Conservation (phyloP, 1,140 invertebrate genomes). For the Philopotamus ludificatus region DNA sequence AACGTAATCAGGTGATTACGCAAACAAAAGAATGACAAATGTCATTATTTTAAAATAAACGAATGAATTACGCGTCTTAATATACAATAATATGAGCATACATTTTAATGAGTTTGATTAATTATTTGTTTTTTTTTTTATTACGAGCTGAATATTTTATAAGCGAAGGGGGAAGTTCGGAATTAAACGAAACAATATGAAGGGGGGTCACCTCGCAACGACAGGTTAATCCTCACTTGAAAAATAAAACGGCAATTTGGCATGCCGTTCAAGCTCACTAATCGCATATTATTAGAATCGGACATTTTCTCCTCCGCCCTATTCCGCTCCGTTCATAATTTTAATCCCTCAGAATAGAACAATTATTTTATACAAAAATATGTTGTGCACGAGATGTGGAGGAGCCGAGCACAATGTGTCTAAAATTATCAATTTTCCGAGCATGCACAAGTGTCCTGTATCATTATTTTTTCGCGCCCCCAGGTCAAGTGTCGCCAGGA, state of each 20-base stretch:
- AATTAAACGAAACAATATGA: slow-evolving; percentile 27
- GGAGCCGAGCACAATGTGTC: background rate
- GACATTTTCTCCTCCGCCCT: background rate
- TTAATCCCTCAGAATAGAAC: background rate
- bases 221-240: slow-evolving; percentile 41
- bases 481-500: slow-evolving; percentile 16
- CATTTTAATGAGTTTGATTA: too few relatives aligned
- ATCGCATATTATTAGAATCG: slow-evolving; percentile 39
- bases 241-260: slow-evolving; percentile 37
- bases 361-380: background rate
- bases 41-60: too few relatives aligned
- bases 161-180: background rate
- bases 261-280: slow-evolving; percentile 30
- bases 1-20: too few relatives aligned
- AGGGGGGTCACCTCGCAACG: slow-evolving; percentile 34
- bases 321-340: too few relatives aligned
- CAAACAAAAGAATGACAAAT: too few relatives aligned
- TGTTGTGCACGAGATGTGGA: background rate
- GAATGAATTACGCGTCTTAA: too few relatives aligned
- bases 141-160: too few relatives aligned
- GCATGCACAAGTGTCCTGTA: background rate
- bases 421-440: background rate
- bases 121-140: too few relatives aligned
- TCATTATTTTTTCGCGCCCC: slow-evolving; percentile 22
- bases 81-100: too few relatives aligned